Percentiles rank a stretch among this genome's conserved stretches.
Conservation (phyloP, 2,113 vertebrate genomes). For the Telmatochromis sp. region DNA sequence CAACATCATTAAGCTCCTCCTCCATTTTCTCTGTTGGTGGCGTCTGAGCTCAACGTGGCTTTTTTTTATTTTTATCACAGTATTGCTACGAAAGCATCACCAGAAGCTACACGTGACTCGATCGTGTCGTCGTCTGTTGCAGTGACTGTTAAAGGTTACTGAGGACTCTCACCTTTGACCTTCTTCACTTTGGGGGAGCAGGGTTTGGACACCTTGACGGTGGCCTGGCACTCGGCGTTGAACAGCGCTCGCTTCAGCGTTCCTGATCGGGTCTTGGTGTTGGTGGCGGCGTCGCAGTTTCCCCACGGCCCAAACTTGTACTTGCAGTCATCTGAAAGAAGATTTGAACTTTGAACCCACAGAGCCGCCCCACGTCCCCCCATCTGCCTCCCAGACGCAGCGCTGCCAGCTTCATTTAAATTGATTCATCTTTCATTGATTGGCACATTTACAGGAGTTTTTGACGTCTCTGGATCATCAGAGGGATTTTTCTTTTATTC, state of each 20-base stretch:
- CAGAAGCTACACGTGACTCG: neutral
- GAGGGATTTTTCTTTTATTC: neutral
- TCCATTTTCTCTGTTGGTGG: neutral
- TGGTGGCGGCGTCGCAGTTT: slow-evolving; percentile 75
- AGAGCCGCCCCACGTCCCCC: neutral
- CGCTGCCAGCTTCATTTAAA: neutral
- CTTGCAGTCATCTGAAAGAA: slow-evolving; percentile 86
- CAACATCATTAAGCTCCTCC: neutral
- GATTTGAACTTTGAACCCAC: neutral
- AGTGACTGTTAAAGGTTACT: neutral
- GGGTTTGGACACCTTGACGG: slow-evolving; percentile 85
- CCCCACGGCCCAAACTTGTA: slow-evolving; percentile 93
- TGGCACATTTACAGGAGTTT: neutral
- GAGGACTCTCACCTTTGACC: slow-evolving; percentile 72
- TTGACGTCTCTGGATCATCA: neutral
- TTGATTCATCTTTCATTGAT: neutral
- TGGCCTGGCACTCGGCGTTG: slow-evolving; percentile 86
- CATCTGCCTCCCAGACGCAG: rapidly evolving
- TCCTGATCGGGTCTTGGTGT: slow-evolving; percentile 82
- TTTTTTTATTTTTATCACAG: neutral
- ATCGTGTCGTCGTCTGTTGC: neutral
- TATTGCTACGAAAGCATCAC: rapidly evolving
- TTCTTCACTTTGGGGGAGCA: slow-evolving; percentile 84
- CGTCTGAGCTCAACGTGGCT: neutral
- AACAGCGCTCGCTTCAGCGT: slow-evolving; percentile 87